These are phyloP conservation scores for Aleiodes sp. DNA, from an alignment of 1,140 invertebrate species.

Conservation along the genomic window DNA sequence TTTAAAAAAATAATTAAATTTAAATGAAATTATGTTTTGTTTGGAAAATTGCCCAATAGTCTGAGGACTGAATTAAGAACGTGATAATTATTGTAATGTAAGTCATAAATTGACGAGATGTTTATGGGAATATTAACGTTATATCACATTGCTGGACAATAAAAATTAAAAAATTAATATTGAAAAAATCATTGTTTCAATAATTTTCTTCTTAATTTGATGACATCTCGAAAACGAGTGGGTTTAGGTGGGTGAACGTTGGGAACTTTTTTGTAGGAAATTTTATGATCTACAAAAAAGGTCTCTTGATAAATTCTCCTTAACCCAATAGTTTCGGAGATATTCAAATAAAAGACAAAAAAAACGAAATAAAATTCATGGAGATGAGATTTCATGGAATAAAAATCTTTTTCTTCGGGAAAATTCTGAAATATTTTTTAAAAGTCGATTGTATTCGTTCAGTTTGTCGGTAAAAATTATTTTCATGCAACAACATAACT, in stretches of 20 bases:
- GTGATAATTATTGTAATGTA: conserved; percentile 16
- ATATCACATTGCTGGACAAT: conserved; percentile 16
- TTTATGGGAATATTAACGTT: conserved; percentile 6
- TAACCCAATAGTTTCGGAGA: not conserved
- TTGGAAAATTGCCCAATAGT: not conserved
- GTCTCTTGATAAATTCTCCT: not conserved
- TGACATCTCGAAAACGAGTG: too few relatives aligned
- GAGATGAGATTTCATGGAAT: not conserved
- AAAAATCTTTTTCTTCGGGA: not conserved
- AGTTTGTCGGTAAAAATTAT: too few relatives aligned
- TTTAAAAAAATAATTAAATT: not conserved
- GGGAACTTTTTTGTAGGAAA: not conserved
- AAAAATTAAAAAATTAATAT: not conserved
- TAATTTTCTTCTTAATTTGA: not conserved
- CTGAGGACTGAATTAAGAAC: conserved; percentile 3
- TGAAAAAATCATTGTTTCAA: not conserved
- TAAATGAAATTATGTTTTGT: not conserved
- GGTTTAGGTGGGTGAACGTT: too few relatives aligned
- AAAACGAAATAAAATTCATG: not conserved
- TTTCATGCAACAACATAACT: too few relatives aligned
- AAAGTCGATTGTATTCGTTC: not conserved
- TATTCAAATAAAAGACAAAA: too few relatives aligned
- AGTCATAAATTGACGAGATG: not conserved
- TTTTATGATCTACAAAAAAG: not conserved
- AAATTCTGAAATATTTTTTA: not conserved